phyloP scores from a whole-genome alignment of 2,888 invertebrate species.

The Netelia virgata region DNA sequence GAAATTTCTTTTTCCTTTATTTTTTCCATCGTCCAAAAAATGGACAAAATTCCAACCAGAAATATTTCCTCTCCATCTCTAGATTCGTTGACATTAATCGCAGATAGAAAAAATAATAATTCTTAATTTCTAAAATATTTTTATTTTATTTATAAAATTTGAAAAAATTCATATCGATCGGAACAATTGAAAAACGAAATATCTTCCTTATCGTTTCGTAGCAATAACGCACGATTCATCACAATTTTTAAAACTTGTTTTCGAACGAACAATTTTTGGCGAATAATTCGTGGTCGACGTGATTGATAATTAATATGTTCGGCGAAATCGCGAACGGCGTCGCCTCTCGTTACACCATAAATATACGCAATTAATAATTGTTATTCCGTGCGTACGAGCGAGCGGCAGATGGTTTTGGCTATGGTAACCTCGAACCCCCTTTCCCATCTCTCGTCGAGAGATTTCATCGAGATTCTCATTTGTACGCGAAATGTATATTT shows the following conservation, averaged over 20 bases:
- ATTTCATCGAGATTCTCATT: slow-evolving; percentile 14
- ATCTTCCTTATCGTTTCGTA: too few relatives aligned
- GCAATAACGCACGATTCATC: too few relatives aligned
- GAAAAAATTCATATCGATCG: too few relatives aligned
- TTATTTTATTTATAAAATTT: too few relatives aligned
- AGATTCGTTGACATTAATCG: too few relatives aligned
- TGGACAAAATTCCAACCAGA: too few relatives aligned
- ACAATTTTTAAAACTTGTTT: too few relatives aligned
- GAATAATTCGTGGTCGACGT: neutral
- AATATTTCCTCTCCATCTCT: too few relatives aligned
- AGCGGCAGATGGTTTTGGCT: slow-evolving; percentile 29
- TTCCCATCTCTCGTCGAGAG: slow-evolving; percentile 6
- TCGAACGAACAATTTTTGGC: neutral
- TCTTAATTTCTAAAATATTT: too few relatives aligned
- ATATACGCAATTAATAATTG: slow-evolving; percentile 63
- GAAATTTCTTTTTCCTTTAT: neutral
- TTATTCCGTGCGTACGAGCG: slow-evolving; percentile 59
- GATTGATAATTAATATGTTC: slow-evolving; percentile 37
- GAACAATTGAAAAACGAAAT: too few relatives aligned
- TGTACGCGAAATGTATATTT: slow-evolving; percentile 17
- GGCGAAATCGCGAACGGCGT: neutral
- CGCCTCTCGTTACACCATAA: slow-evolving; percentile 59
- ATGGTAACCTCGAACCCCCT: slow-evolving; percentile 8
- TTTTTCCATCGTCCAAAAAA: too few relatives aligned
- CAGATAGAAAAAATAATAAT: too few relatives aligned